Evolutionary conservation across 2,797 vertebrate genomes (phyloP), one percentile per base, ranked within the genome.

Genomic region (Characodon lateralis): DNA sequence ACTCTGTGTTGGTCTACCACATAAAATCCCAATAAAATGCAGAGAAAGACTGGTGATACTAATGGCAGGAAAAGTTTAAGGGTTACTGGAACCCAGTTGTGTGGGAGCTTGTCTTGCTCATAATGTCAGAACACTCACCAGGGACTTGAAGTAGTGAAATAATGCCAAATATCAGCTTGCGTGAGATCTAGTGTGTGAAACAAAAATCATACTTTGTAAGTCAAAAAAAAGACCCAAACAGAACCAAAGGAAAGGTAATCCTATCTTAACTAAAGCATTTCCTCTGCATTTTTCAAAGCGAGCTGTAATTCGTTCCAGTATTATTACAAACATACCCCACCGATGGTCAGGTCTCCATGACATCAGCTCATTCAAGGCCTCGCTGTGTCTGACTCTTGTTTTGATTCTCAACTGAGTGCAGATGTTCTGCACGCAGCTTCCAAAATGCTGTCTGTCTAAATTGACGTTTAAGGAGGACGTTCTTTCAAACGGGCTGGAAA

Each of bases 401-500:
- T 90, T 56, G 77, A 81, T 81, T 82, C 80, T 82, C 79, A 70
- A 59, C 81, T 72, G 72, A 86, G 85, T 85, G 80, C 87, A 87
- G 77, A 90, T 88, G 77, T 91, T 86, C 63, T 20, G 65, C 82
- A 85, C 77, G 5, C 10, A 74, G 85, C 75, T 61, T 79, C 81
- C 76, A 88, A 89, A 78, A 81, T 26, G 72, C 80, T 71, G 83
- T 92, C 89, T 87, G 80, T 71, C 78, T 86, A 76, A 87, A 86
- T 87, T 89, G 74, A 68, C 80, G 39, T 88, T 74, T 81, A 56
- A 35, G 68, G 77, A 26, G 74, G 75, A 83, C 81, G 87, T 68
- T 85, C 56, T 81, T 79, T 91, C 83, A 86, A 79, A 86, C 63
- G 50, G 84, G 88, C 83, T 85, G 76, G 72, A 78, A 72, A 77